A percentile compares a stretch with the other conserved stretches of the same genome.
phyloP scores from a whole-genome alignment of 2,113 vertebrate genomes.

The Myotis brandtii region DNA sequence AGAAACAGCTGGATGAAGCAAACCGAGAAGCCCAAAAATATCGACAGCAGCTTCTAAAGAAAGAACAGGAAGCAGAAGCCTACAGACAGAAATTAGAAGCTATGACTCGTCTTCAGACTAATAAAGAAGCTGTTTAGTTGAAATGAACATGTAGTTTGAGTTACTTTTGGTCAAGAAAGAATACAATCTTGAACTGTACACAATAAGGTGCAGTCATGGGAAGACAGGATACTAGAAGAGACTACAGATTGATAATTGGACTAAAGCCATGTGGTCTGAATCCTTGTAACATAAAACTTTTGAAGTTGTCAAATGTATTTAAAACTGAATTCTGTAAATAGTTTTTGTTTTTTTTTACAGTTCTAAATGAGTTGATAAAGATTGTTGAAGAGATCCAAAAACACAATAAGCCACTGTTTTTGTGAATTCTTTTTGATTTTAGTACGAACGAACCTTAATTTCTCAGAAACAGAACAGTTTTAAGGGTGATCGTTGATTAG shows the following conservation, averaged over 20 bases:
- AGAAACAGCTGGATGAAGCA: slow-evolving; percentile 94
- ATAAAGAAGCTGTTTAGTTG: slow-evolving; percentile 90
- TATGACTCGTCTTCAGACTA: slow-evolving; percentile 91
- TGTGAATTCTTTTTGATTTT: slow-evolving; percentile 89
- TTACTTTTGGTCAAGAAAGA: slow-evolving; percentile 82
- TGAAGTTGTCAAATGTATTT: slow-evolving; percentile 91
- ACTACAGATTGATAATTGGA: slow-evolving; percentile 84
- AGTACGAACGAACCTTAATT: slow-evolving; percentile 86
- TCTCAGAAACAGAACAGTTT: slow-evolving; percentile 89
- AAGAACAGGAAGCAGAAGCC: slow-evolving; percentile 93
- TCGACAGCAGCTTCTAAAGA: slow-evolving; percentile 92
- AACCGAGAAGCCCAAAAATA: slow-evolving; percentile 94
- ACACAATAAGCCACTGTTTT: slow-evolving; percentile 87
- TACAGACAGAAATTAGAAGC: slow-evolving; percentile 94
- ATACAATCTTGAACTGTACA: slow-evolving; percentile 85
- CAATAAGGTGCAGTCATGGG: slow-evolving; percentile 78
- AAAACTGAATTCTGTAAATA: slow-evolving; percentile 92
- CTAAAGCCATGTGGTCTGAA: slow-evolving; percentile 87
- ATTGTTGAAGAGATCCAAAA: slow-evolving; percentile 89
- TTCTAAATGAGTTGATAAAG: slow-evolving; percentile 89
- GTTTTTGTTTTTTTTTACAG: slow-evolving; percentile 90
- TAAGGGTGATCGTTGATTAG: slow-evolving; percentile 88
- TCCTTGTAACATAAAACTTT: slow-evolving; percentile 89
- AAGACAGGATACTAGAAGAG: slow-evolving; percentile 82
- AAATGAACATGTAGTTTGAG: slow-evolving; percentile 78